Base-by-base conservation (phyloP, 2,888 invertebrate species). In the Acanthosepion pharaonis region DNA sequence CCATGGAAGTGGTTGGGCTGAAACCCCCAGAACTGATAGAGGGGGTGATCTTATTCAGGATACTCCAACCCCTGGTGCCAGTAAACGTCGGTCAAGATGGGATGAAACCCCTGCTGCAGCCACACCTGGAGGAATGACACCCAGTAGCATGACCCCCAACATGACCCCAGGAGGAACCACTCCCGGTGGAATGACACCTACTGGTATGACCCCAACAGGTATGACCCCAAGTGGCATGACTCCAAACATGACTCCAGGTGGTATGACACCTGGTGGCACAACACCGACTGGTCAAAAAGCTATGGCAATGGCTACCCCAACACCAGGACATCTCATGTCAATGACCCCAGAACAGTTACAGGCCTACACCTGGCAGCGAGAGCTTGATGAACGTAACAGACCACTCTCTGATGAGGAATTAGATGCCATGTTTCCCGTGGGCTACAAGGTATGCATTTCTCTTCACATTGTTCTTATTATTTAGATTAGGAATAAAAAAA, bases 291-390 rank as follows among this genome's bases (percentile, higher is more conserved):
- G 95, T 97, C 98, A 98, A 5, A 99, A 99, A 97, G 99, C 99
- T 1, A 99, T 99, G 99, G 99, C 98, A 0, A 98, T 99, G 98
- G 99, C 99, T 5, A 99, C 99, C 0, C 99, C 99, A 0, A 99
- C 99, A 0, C 99, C 99, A 0, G 98, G 99, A 42, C 99, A 99
- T 96, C 98, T 99, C 95, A 98, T 99, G 95, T 99, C 99, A 28
- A 99, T 99, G 99, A 99, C 99, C 0, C 99, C 99, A 0, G 99
- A 99, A 97, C 99, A 99, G 97, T 98, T 99, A 95, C 99, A 99
- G 97, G 99, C 99, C 0, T 99, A 99, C 97, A 98, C 99, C 55
- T 99, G 99, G 99, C 99, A 99, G 97, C 98, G 99, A 96, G 99
- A 99, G 98, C 99, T 99, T 95, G 99, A 99, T 97, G 99, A 99